Base-by-base conservation (phyloP, 2,888 invertebrate species). In the Chouioia cunea region DNA sequence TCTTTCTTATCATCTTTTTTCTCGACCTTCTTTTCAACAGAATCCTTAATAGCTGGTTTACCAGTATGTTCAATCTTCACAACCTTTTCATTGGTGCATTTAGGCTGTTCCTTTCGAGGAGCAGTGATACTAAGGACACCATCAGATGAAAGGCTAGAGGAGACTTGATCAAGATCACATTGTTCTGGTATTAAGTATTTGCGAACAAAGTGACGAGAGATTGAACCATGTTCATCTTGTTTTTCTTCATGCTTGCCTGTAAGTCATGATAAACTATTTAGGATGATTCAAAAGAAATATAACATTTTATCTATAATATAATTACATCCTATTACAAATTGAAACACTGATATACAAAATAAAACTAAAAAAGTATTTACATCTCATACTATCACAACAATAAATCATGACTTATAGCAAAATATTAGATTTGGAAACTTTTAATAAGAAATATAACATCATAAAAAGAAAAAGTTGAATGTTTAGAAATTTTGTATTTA, bases 171-270 rank as follows among this genome's bases (percentile, higher is more conserved):
- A n/a, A 93, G 89, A 67, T 95, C 91, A 68, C 87, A 86, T 60
- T 87, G 86, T 77, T 89, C 86, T 0, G 93, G 93, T 52, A 93
- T 86, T 75, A 92, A 87, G 80, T 93, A 93, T 57, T 90, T 88
- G 74, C 95, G 89, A 2, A 88, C 89, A 83, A 96, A 95, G 82
- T 95, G 94, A 20, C 95, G 89, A 10, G 94, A 93, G 59, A 96
- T 90, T 85, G 90, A 91, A 0, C 94, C 94, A 77, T 92, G 92
- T 44, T 92, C 90, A 77, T 94, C 93, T 57, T 89, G 88, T 76
- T 91, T 91, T 79, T 94, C 94, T 79, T 94, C 93, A 79, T 93
- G 94, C 79, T 92, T 93, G 0, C 92, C 94, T 83, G 58, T 22
- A 68, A 71, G 14, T 36, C 2, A 48, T 2, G n/a, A 54, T 50